Evolutionary conservation across 2,888 invertebrate genomes (phyloP), one percentile per base, ranked within the genome.

Genomic region (Steinernema hermaphroditum): DNA sequence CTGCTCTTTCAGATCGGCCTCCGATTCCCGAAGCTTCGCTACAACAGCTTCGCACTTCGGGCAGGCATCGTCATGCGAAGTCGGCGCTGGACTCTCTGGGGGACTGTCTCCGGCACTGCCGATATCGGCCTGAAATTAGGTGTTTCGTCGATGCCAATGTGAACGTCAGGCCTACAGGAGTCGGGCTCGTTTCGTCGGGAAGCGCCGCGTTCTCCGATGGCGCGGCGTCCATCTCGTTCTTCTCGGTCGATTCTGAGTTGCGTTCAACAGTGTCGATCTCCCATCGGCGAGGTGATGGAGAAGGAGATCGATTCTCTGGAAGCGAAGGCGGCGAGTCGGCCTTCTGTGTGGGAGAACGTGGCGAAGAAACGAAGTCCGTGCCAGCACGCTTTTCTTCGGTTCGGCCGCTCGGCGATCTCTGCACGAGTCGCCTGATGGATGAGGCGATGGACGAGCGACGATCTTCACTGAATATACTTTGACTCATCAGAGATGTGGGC

Each of bases 1-100:
- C 69, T 79, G 71, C 46, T 79, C 79, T 81, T 79, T 34, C 16
- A 79, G 74, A 2, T 62, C 16, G 62, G 62, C 62, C 19, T 62
- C 62, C 2, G 62, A 62, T 32, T 62, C 62, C 1, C 34, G 62
- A 14, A 62, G 32, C 19, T 62, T 62, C 16, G 32, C 32, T 1
- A 62, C 32, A 27, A 12, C 12, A 14, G 62, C 2, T 6, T 62
- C 62, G 34, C 62, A 62, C 6, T 32, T 62, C 29, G 34, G n/a
- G 32, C 62, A 62, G 29, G 34, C 29, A 14, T 62, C 62, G n/a
- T n/a, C n/a, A n/a, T n/a, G n/a, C n/a, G n/a, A n/a, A 29, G 62
- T 32, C 16, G 62, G 62, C 2, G 62, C 62, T 24, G 27, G 62
- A 19, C 62, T 62, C 34, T 62, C 62, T 29, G 62, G 16, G 16